These are phyloP conservation scores for Cephus rjabovi DNA, from an alignment of 2,888 invertebrate species.

Conservation along the genomic window DNA sequence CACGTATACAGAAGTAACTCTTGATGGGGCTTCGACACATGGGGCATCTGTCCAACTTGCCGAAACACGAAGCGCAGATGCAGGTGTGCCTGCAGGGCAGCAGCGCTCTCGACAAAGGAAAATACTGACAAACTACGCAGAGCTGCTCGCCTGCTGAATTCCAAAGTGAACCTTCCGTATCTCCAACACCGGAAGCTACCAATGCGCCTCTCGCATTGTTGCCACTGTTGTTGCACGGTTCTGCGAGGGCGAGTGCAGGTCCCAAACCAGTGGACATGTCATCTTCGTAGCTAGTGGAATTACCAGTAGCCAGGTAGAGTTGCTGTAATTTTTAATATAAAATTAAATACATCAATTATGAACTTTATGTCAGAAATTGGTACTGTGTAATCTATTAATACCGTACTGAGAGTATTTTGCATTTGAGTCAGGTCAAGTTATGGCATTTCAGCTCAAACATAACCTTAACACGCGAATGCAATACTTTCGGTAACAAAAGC, in stretches of 20 bases:
- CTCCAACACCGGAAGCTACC: slow-evolving; percentile 62
- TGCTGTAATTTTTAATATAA: slow-evolving; percentile 69
- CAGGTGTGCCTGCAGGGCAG: slow-evolving; percentile 89
- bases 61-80: slow-evolving; percentile 84
- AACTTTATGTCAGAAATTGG: too few relatives aligned
- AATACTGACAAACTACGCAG: slow-evolving; percentile 87
- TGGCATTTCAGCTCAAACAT: too few relatives aligned
- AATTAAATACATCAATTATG: too few relatives aligned
- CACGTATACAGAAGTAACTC: slow-evolving; percentile 85
- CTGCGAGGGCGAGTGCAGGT: slow-evolving; percentile 68
- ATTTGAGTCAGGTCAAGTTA: too few relatives aligned
- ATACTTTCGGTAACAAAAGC: too few relatives aligned
- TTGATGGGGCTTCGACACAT: slow-evolving; percentile 87
- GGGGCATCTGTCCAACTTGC: slow-evolving; percentile 85
- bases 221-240: slow-evolving; percentile 64
- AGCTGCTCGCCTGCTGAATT: slow-evolving; percentile 72
- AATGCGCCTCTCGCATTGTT: slow-evolving; percentile 50
- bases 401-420: too few relatives aligned
- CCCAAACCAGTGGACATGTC: slow-evolving; percentile 64
- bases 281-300: slow-evolving; percentile 71
- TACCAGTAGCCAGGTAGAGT: slow-evolving; percentile 81
- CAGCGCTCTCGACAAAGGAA: slow-evolving; percentile 81
- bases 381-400: too few relatives aligned
- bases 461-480: too few relatives aligned
- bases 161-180: slow-evolving; percentile 69